A percentile compares a stretch with the other conserved stretches of the same genome.
Conservation (phyloP, 2,888 invertebrate species). For the Diadromus collaris region DNA sequence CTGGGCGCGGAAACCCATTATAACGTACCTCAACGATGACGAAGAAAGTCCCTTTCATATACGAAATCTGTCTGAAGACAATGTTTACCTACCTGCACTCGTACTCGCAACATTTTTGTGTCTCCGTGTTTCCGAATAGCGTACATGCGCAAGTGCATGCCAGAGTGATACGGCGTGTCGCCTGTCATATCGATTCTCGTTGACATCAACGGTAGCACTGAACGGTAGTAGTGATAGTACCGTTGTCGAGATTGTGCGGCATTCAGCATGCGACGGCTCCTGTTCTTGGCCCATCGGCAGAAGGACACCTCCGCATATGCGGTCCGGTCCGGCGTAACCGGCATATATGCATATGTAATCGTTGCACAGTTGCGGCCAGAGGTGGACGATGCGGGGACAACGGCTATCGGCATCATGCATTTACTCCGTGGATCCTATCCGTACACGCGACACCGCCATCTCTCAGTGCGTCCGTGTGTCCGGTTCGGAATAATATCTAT, state of each 20-base stretch:
- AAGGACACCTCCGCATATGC: slow-evolving; percentile 33
- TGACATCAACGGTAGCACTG: slow-evolving; percentile 44
- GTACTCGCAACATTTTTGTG: neutral
- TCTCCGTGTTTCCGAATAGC: slow-evolving; percentile 2
- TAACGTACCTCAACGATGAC: neutral
- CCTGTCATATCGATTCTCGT: slow-evolving; percentile 49
- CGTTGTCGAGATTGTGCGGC: neutral
- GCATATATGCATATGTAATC: slow-evolving; percentile 34
- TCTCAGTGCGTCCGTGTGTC: neutral
- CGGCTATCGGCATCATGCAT: slow-evolving; percentile 7
- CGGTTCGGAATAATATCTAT: slow-evolving; percentile 5
- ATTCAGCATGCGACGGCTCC: slow-evolving; percentile 40
- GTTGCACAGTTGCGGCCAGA: slow-evolving; percentile 30
- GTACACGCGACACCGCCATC: neutral
- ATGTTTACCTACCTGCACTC: neutral
- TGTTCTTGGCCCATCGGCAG: slow-evolving; percentile 28
- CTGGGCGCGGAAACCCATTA: neutral
- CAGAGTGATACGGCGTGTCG: slow-evolving; percentile 31
- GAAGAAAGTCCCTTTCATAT: neutral
- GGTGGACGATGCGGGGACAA: slow-evolving; percentile 3
- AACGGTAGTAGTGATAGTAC: slow-evolving; percentile 32
- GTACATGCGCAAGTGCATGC: slow-evolving; percentile 37
- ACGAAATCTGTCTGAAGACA: neutral
- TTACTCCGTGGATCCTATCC: neutral
- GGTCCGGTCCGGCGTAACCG: slow-evolving; percentile 43